Evolutionary conservation across 2,113 vertebrate genomes (phyloP).

Genomic region (Leptobrachium ailaonicum): DNA sequence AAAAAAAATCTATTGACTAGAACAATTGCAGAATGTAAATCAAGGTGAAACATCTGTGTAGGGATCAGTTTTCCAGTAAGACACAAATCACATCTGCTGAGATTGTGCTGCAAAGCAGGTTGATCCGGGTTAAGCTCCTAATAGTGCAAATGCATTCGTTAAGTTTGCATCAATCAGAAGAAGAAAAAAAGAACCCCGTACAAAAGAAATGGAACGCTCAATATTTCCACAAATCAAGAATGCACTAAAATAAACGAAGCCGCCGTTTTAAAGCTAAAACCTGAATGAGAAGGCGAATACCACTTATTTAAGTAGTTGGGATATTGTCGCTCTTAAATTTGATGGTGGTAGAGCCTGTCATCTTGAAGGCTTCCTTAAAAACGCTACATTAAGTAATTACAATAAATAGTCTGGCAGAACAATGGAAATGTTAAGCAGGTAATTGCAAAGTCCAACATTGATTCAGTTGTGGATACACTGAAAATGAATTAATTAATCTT

Average conservation of each 20-base stretch:
- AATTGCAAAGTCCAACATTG: constrained; percentile 25
- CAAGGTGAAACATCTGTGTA: not conserved
- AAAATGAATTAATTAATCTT: constrained; percentile 32
- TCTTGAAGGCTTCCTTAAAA: not conserved
- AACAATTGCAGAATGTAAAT: not conserved
- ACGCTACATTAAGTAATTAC: constrained; percentile 24
- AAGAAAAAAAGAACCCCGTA: not conserved
- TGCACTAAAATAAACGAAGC: too few relatives aligned
- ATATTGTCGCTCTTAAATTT: not conserved
- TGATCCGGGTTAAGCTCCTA: constrained; percentile 17
- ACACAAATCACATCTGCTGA: constrained; percentile 18
- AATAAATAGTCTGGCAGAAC: constrained; percentile 23
- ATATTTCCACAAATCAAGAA: not conserved
- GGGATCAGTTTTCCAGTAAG: constrained; percentile 9
- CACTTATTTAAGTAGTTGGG: too few relatives aligned
- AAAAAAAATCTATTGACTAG: not conserved
- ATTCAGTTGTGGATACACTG: constrained; percentile 16
- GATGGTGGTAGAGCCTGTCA: not conserved
- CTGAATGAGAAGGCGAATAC: too few relatives aligned
- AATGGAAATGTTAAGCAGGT: constrained; percentile 15
- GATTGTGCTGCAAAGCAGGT: not conserved
- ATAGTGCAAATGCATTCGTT: constrained; percentile 32
- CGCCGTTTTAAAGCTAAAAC: too few relatives aligned
- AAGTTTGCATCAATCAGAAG: not conserved
- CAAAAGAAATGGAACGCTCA: not conserved